phyloP scores from a whole-genome alignment of 2,888 invertebrate species.

The Tinea pellionella region DNA sequence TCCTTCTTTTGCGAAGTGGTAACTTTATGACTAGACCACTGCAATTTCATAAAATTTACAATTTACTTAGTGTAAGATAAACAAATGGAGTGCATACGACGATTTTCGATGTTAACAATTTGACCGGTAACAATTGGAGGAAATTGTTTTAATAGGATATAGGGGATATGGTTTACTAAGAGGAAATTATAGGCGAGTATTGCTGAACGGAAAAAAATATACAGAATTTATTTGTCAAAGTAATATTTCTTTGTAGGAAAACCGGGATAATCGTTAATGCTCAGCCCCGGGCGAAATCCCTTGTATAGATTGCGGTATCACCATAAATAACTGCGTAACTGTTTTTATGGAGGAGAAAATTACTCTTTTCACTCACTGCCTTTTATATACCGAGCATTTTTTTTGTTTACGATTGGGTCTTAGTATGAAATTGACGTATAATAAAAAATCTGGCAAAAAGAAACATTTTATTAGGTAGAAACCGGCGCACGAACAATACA shows the following conservation, averaged over 20 bases:
- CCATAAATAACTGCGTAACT: constrained; percentile 65
- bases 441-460: constrained; percentile 12
- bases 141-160: neutral
- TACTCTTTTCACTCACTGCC: constrained; percentile 46
- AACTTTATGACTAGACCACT: neutral
- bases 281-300: constrained; percentile 56
- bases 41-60: neutral
- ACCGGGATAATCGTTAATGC: constrained; percentile 61
- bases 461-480: constrained; percentile 12
- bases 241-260: constrained; percentile 57
- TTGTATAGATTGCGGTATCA: constrained; percentile 65
- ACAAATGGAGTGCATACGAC: neutral
- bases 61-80: neutral
- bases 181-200: neutral
- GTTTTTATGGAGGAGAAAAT: constrained; percentile 60
- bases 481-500: neutral
- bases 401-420: constrained; percentile 39
- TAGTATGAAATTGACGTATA: constrained; percentile 12
- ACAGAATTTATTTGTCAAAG: constrained; percentile 50
- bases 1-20: neutral
- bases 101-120: neutral
- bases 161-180: neutral
- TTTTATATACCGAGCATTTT: constrained; percentile 44
- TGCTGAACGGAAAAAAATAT: neutral
- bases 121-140: neutral